Evolutionary conservation across 2,113 vertebrate species (phyloP).

Genomic region (Todiramphus saurophagus): DNA sequence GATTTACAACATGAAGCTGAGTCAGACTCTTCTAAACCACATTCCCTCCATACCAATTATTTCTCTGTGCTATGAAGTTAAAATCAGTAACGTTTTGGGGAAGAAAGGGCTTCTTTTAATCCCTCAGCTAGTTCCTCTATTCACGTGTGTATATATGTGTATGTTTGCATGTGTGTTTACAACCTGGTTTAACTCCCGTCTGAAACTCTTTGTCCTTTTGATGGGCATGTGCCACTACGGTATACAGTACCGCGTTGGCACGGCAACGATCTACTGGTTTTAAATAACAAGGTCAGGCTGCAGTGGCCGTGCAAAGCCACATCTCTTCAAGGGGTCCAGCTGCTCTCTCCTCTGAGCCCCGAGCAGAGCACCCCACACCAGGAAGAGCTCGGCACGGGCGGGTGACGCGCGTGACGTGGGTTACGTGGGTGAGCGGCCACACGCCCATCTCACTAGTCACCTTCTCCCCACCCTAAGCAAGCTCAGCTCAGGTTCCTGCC

Average conservation of each 20-base stretch:
- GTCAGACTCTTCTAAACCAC: constrained; percentile 5
- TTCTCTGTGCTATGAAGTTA: background rate
- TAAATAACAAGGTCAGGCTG: background rate
- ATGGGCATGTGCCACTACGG: background rate
- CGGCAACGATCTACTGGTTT: background rate
- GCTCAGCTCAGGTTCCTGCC: background rate
- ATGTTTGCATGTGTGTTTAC: background rate
- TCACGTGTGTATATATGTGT: background rate
- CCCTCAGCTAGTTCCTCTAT: background rate
- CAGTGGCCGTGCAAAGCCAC: background rate
- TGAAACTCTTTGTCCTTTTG: background rate
- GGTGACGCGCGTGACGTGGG: background rate
- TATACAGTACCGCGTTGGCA: background rate
- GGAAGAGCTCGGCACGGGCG: background rate
- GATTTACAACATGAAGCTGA: constrained; percentile 8
- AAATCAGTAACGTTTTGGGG: background rate
- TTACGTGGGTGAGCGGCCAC: background rate
- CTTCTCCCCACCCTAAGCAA: constrained; percentile 11
- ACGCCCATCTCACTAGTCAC: background rate
- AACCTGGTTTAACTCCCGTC: background rate
- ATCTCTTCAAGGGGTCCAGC: background rate
- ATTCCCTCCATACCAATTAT: background rate
- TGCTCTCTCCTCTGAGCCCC: background rate
- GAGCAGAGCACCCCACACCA: background rate
- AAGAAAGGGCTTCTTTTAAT: background rate